These are phyloP conservation scores for Dicrostonyx torquatus DNA, from an alignment of 2,797 vertebrate genomes.

Conservation along the genomic window DNA sequence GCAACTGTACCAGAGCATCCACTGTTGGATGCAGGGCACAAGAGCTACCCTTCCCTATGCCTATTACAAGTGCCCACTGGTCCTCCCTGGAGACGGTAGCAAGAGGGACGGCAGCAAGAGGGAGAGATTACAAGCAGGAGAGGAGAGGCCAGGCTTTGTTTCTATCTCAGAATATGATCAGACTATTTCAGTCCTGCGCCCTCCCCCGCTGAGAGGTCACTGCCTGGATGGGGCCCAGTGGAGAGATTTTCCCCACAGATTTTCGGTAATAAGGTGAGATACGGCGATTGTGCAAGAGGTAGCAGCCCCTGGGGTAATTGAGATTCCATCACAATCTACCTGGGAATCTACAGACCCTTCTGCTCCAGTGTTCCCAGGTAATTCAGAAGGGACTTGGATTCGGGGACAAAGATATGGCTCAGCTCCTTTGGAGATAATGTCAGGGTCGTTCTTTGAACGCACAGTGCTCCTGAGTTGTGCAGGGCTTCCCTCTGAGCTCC, in stretches of 20 bases:
- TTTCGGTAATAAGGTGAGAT: slow-evolving; percentile 57
- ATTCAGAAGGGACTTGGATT: slow-evolving; percentile 48
- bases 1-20: not conserved
- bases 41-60: not conserved
- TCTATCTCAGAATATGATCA: slow-evolving; percentile 46
- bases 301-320: slow-evolving; percentile 35
- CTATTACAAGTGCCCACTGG: not conserved
- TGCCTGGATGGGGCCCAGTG: slow-evolving; percentile 32
- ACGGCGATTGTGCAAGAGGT: not conserved
- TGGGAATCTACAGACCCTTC: slow-evolving; percentile 43
- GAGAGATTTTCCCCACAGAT: slow-evolving; percentile 59
- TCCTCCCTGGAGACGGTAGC: not conserved
- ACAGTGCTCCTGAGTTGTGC: not conserved
- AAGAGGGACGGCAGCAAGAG: not conserved
- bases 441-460: not conserved
- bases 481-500: not conserved
- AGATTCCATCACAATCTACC: slow-evolving; percentile 51
- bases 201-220: slow-evolving; percentile 25
- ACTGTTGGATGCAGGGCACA: not conserved
- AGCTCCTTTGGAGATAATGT: slow-evolving; percentile 21
- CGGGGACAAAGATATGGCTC: slow-evolving; percentile 39
- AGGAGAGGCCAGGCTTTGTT: not conserved
- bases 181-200: slow-evolving; percentile 41
- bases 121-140: rapidly evolving
- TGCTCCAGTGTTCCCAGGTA: not conserved